Evolutionary conservation across 2,113 vertebrate species (phyloP), one percentile per base, ranked within the genome.

Genomic region (Pedetes capensis): DNA sequence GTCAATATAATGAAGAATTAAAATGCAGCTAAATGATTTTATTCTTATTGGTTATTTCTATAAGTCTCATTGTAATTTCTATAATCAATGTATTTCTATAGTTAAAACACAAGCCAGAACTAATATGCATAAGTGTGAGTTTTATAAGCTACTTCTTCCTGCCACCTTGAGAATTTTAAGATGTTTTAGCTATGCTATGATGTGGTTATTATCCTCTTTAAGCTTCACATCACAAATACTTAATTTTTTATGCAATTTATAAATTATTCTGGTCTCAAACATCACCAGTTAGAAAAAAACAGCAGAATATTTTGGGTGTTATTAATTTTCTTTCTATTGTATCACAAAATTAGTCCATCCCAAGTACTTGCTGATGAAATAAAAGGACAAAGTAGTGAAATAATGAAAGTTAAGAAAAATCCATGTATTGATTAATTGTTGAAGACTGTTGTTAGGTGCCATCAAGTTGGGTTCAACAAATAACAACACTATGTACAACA

Each of bases 71-170:
- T 12, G 0, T 69, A 81, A 91, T 85, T 92, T 90, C 66, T 92
- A 2, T 69, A 96, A 86, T 87, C 88, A 79, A 86, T 39, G 37
- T 44, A 61, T 96, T 79, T 89, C 42, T 83, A 47, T 95, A 91
- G 79, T 91, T 95, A 89, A 94, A 95, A 95, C 14, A 55, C 75
- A 96, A 95, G 86, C 13, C 57, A 91, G 86, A 96, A 95, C 44
- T 93, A 94, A 81, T 42, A 96, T 81, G 49, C n/a, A 85, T 53
- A 93, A 85, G n/a, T 25, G 79, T 63, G 57, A 44, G 32, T 63
- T 63, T 71, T 34, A 25, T 92, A 90, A 90, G 42, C 51, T 66
- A 29, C 61, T 85, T 88, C 89, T 93, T 32, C 27, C 39, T 39
- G 92, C 23, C 63, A 37, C 23, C 53, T 82, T 82, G 72, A 82